Evolutionary conservation across 2,888 invertebrate genomes (phyloP).

Genomic region (Rhabditoides inermis): DNA sequence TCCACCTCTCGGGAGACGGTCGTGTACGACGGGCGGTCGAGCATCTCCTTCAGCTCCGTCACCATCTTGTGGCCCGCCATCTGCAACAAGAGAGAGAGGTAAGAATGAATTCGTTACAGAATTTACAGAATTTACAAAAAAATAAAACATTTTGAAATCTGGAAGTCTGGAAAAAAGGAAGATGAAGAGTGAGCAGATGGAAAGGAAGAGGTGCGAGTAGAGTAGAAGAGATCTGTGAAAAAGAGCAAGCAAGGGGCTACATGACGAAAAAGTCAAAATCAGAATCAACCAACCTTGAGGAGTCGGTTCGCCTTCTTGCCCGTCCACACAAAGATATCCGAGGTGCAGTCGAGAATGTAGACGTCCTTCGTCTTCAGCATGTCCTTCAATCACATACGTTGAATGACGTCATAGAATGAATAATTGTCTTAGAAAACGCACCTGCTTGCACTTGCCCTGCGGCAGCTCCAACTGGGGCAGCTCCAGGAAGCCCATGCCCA

Average conservation of each 20-base stretch:
- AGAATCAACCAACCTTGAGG: background rate
- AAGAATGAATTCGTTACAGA: too few species aligned
- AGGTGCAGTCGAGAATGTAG: conserved; percentile 85
- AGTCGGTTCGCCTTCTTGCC: conserved; percentile 92
- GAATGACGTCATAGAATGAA: conserved; percentile 60
- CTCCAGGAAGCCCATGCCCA: conserved; percentile 97
- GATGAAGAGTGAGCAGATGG: too few species aligned
- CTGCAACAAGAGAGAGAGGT: conserved; percentile 32
- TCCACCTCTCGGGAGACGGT: conserved; percentile 60
- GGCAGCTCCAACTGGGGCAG: conserved; percentile 70
- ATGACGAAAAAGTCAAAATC: too few species aligned
- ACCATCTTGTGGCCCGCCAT: conserved; percentile 49
- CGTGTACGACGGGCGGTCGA: conserved; percentile 73
- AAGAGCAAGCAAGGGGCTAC: conserved; percentile 56
- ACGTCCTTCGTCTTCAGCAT: conserved; percentile 82
- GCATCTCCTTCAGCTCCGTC: conserved; percentile 82
- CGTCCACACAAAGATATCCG: conserved; percentile 64
- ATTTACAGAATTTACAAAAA: too few species aligned
- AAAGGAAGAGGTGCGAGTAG: too few species aligned
- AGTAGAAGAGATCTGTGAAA: background rate
- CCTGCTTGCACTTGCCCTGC: conserved; percentile 32
- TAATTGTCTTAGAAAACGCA: conserved; percentile 6
- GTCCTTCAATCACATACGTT: conserved; percentile 55
- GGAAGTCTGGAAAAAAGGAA: too few species aligned
- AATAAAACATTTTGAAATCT: too few species aligned